Conservation (phyloP, 2,888 invertebrate genomes). For the Scelioninae gen. 1 region DNA sequence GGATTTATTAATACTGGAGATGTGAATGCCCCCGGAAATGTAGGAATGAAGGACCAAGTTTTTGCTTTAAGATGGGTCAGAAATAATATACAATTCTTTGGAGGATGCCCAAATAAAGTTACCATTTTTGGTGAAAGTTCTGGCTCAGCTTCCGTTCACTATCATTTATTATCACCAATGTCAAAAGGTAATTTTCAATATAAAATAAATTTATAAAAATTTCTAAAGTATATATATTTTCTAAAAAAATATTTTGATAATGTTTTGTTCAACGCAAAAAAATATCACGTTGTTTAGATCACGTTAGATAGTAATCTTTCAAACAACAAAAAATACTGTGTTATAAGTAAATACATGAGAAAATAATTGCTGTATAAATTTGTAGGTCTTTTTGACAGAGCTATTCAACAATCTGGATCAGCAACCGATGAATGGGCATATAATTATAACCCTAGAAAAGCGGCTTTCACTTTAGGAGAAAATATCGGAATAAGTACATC, state of each 20-base stretch:
- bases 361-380: not conserved
- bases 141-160: constrained; percentile 77
- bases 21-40: constrained; percentile 75
- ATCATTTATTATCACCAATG: constrained; percentile 81
- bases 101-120: constrained; percentile 78
- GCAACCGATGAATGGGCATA: constrained; percentile 76
- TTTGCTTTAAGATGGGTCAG: constrained; percentile 80
- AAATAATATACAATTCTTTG: constrained; percentile 80
- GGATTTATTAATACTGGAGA: constrained; percentile 81
- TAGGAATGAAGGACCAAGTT: constrained; percentile 80
- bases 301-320: too few relatives aligned
- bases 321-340: too few relatives aligned
- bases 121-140: constrained; percentile 79
- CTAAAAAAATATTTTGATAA: too few relatives aligned
- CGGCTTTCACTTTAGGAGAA: constrained; percentile 79
- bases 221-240: too few relatives aligned
- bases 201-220: too few relatives aligned
- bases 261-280: too few relatives aligned
- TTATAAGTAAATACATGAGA: too few relatives aligned
- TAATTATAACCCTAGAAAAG: constrained; percentile 74
- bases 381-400: constrained; percentile 78
- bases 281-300: too few relatives aligned
- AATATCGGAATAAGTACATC: constrained; percentile 77
- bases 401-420: constrained; percentile 80
- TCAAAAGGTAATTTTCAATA: too few relatives aligned